phyloP scores from a whole-genome alignment of 1,140 invertebrate species.

The Scaptomyza pallida region DNA sequence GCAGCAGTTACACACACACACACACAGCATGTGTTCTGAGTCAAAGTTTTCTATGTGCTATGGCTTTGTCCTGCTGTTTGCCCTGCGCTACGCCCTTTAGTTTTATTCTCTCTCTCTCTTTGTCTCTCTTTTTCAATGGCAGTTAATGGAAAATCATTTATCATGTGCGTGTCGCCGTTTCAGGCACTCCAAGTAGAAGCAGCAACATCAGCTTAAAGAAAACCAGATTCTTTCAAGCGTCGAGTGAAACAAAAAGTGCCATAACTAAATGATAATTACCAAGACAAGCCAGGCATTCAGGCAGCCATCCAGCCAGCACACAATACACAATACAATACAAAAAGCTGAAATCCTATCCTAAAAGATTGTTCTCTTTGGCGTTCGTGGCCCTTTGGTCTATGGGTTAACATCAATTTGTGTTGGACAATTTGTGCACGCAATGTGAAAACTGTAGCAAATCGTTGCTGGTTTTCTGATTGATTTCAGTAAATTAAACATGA shows the following conservation, averaged over 20 bases:
- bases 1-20: constrained; percentile 15
- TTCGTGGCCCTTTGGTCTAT: background rate
- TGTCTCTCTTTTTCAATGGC: constrained; percentile 53
- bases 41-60: constrained; percentile 21
- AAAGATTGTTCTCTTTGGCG: constrained; percentile 12
- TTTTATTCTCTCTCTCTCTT: constrained; percentile 31
- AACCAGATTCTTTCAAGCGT: constrained; percentile 7
- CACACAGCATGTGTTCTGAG: constrained; percentile 30
- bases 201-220: constrained; percentile 22
- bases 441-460: constrained; percentile 51
- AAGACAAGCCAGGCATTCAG: too few species aligned
- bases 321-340: constrained; percentile 1
- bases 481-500: constrained; percentile 11
- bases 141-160: constrained; percentile 83
- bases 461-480: constrained; percentile 43
- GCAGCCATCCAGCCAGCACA: background rate
- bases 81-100: constrained; percentile 3
- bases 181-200: constrained; percentile 9
- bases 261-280: constrained; percentile 81
- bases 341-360: constrained; percentile 27
- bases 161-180: constrained; percentile 68
- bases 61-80: constrained; percentile 30
- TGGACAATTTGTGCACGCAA: constrained; percentile 49
- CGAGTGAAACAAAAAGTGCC: constrained; percentile 64
- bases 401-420: constrained; percentile 30